Evolutionary conservation across 2,797 vertebrate species (phyloP).

Genomic region (Cyprinella venusta): DNA sequence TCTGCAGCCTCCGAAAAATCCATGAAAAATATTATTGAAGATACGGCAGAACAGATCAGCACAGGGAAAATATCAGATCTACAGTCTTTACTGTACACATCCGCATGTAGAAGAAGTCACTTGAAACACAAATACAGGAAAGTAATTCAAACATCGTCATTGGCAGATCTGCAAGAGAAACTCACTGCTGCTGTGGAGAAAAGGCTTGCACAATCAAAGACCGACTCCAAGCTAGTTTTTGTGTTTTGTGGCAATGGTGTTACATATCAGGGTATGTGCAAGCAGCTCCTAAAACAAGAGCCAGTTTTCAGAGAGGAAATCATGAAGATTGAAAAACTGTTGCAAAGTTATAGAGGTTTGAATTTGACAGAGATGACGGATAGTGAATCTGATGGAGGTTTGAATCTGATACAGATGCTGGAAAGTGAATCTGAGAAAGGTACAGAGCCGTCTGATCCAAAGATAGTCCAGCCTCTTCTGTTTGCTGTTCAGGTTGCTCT

Average conservation of each 20-base stretch:
- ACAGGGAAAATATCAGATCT: slow-evolving; percentile 66
- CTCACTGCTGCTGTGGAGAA: slow-evolving; percentile 59
- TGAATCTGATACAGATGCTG: slow-evolving; percentile 74
- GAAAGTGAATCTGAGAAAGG: slow-evolving; percentile 66
- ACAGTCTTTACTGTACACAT: slow-evolving; percentile 80
- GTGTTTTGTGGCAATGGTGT: slow-evolving; percentile 87
- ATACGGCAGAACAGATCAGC: slow-evolving; percentile 75
- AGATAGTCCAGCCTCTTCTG: slow-evolving; percentile 82
- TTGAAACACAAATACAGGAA: slow-evolving; percentile 80
- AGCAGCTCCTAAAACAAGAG: slow-evolving; percentile 77
- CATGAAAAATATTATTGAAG: slow-evolving; percentile 72
- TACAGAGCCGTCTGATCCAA: slow-evolving; percentile 72
- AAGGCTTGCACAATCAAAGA: slow-evolving; percentile 53
- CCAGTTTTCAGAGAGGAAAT: slow-evolving; percentile 82
- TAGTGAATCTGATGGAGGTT: slow-evolving; percentile 66
- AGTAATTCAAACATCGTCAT: slow-evolving; percentile 76
- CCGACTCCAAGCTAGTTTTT: slow-evolving; percentile 79
- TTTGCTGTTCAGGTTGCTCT: slow-evolving; percentile 87
- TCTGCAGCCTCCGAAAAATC: slow-evolving; percentile 83
- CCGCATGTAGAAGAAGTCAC: slow-evolving; percentile 88
- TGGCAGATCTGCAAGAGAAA: slow-evolving; percentile 75
- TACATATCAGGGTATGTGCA: slow-evolving; percentile 79
- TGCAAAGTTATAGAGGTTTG: slow-evolving; percentile 65
- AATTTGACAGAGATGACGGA: slow-evolving; percentile 62
- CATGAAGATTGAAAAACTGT: slow-evolving; percentile 72